These are phyloP conservation scores for Betta splendens DNA, from an alignment of 2,797 vertebrate species.

Conservation along the genomic window DNA sequence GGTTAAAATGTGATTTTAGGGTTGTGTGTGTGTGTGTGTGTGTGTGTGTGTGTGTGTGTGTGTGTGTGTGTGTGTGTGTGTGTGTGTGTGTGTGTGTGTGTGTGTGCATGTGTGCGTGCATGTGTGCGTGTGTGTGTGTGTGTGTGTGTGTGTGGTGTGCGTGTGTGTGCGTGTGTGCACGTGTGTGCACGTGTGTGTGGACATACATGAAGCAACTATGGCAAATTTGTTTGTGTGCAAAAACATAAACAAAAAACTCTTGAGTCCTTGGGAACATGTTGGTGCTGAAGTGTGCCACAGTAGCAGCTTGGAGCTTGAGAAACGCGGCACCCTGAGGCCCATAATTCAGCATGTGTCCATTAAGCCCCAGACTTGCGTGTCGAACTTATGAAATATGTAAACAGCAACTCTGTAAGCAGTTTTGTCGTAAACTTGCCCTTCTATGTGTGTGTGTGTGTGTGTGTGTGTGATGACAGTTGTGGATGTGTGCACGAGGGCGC, in stretches of 20 bases:
- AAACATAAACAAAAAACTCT: neutral
- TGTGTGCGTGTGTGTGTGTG: neutral
- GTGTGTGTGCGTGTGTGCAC: neutral
- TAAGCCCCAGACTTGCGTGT: slow-evolving; percentile 35
- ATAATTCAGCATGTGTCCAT: slow-evolving; percentile 38
- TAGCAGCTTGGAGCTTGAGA: slow-evolving; percentile 11
- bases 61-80: too few species aligned
- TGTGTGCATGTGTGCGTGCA: neutral
- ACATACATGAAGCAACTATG: neutral
- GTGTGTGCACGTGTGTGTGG: neutral
- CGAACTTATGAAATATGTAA: slow-evolving; percentile 65
- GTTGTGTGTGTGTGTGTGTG: neutral
- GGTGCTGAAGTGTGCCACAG: slow-evolving; percentile 6
- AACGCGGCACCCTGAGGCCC: slow-evolving; percentile 19
- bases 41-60: too few species aligned
- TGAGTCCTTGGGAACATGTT: neutral
- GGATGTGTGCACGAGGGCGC: slow-evolving; percentile 19
- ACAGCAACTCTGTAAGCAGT: slow-evolving; percentile 33
- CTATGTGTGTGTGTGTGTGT: slow-evolving; percentile 13
- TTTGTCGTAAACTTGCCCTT: slow-evolving; percentile 19
- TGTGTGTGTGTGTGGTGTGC: neutral
- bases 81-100: too few species aligned
- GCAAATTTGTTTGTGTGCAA: slow-evolving; percentile 1
- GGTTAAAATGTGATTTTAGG: too few species aligned
- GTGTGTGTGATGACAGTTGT: slow-evolving; percentile 11